Evolutionary conservation across 1,140 invertebrate genomes (phyloP).

Genomic region (Stenopsyche tienmushanensis): DNA sequence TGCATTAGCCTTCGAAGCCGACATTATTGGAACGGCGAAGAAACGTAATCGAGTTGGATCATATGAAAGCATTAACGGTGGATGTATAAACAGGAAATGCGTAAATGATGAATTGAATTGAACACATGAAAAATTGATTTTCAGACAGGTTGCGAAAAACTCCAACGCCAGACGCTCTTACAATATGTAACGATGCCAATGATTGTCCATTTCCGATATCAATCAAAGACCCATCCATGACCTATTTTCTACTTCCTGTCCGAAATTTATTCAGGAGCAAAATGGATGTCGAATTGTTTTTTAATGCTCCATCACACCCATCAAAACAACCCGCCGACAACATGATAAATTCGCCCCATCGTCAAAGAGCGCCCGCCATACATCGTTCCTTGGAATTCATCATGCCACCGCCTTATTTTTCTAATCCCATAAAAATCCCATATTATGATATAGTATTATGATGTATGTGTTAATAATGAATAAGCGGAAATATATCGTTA

Average conservation of each 20-base stretch:
- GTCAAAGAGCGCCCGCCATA: neutral
- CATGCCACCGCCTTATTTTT: neutral
- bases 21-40: neutral
- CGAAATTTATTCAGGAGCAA: too few species aligned
- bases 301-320: neutral
- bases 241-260: too few species aligned
- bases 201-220: too few species aligned
- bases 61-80: neutral
- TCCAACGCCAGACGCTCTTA: too few species aligned
- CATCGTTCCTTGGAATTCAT: neutral
- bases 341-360: neutral
- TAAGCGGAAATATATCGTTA: slow-evolving; percentile 8
- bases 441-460: neutral
- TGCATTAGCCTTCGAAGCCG: neutral
- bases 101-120: too few species aligned
- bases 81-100: too few species aligned
- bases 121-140: too few species aligned
- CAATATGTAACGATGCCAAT: too few species aligned
- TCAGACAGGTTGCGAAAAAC: too few species aligned
- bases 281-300: too few species aligned
- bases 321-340: neutral
- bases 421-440: neutral
- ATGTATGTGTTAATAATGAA: neutral
- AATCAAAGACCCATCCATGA: too few species aligned
- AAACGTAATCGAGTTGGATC: neutral